Base-by-base conservation (phyloP, 2,113 vertebrate species). In the Bombycilla garrulus region DNA sequence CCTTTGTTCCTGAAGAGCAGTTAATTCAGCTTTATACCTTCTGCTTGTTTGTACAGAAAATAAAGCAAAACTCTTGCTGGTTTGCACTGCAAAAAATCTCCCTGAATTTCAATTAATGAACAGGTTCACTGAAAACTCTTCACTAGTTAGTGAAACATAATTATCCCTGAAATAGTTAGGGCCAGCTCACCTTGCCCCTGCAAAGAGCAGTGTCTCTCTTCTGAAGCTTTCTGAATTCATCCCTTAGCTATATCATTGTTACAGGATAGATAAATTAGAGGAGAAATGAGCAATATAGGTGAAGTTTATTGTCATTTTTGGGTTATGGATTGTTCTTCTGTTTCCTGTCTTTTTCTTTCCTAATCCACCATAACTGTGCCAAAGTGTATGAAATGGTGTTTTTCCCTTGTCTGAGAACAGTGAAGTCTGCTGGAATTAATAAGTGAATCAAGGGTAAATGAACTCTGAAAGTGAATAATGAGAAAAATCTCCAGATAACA, bases 381-480 rank as follows among this genome's bases (percentile, higher is more conserved):
- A n/a, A 97, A 40, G 22, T 82, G 29, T 54, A 42, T 84, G 86
- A 93, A 96, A 69, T 77, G 3, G 5, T 78, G 10, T 73, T 40
- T 19, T 88, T 95, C 67, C 90, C 44, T 54, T 92, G 31, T 86
- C 57, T 92, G 88, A 95, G 47, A 93, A 88, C 51, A 92, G 38
- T 70, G 40, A 93, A 93, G 6, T 38, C 83, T 89, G 38, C 53
- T 81, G 80, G 88, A 92, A 90, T 97, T 95, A 97, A 90, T 93
- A 88, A 95, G 86, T 78, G 67, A 96, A 93, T 96, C 66, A 96
- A 97, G 94, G 71, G 74, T 81, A 96, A 94, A 96, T 94, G 91
- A 97, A 72, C 89, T 93, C 74, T 81, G 78, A 96, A 96, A 86
- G 53, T 62, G 45, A 96, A 92, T 95, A 96, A 96, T 96, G 92